A percentile compares a stretch with the other conserved stretches of the same genome.
Conservation (phyloP, 2,888 invertebrate species). For the Keiferia lycopersicella region DNA sequence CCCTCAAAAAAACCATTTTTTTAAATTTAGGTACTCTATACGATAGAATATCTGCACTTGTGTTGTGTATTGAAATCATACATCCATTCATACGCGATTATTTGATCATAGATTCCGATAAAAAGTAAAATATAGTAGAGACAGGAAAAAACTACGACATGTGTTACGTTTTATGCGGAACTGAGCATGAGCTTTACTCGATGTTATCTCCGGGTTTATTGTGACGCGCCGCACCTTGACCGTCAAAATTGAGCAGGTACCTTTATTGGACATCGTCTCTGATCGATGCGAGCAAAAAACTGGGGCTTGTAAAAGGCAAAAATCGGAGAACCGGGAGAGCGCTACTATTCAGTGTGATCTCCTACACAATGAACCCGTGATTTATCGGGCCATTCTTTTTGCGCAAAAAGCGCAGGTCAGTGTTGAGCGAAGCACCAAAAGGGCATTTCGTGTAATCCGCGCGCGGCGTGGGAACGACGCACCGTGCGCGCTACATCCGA, state of each 20-base stretch:
- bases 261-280: slow-evolving; percentile 64
- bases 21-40: not conserved
- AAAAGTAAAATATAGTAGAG: not conserved
- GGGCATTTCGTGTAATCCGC: slow-evolving; percentile 77
- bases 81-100: not conserved
- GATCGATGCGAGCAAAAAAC: slow-evolving; percentile 67
- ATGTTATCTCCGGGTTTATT: slow-evolving; percentile 69
- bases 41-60: no score
- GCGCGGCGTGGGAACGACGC: slow-evolving; percentile 67
- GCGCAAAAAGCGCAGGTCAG: slow-evolving; percentile 77
- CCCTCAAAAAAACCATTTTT: not conserved
- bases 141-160: slow-evolving; percentile 11
- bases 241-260: slow-evolving; percentile 74
- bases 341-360: slow-evolving; percentile 55
- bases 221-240: slow-evolving; percentile 76
- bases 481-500: slow-evolving; percentile 35
- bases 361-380: slow-evolving; percentile 71
- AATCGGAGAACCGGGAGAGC: slow-evolving; percentile 51
- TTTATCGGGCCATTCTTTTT: slow-evolving; percentile 76
- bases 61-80: not conserved
- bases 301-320: slow-evolving; percentile 56
- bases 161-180: slow-evolving; percentile 56
- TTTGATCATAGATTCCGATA: slow-evolving; percentile 10
- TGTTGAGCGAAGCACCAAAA: slow-evolving; percentile 76
- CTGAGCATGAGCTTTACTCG: slow-evolving; percentile 56